Percentiles rank a stretch among this genome's conserved stretches.
These are phyloP conservation scores for Haliclona indistincta DNA, from an alignment of 37 sponge, comb jelly and placozoan genomes.

Conservation along the genomic window DNA sequence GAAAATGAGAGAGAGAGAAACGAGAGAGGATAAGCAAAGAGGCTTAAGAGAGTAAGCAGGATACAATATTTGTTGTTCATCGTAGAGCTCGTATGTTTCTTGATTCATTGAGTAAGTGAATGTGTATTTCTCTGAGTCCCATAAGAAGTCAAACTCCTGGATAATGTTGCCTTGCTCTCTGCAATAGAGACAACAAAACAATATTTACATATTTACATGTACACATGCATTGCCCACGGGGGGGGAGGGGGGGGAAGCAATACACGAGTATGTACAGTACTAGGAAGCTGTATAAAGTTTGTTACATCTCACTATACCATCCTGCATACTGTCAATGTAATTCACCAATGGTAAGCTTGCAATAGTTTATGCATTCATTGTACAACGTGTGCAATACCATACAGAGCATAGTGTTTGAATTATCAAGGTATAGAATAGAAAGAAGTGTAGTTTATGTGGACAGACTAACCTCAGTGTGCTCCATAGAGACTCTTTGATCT, in stretches of 20 bases:
- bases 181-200: not conserved
- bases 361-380: not conserved
- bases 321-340: too few relatives aligned
- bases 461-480: conserved; percentile 23
- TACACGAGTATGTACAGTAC: not conserved
- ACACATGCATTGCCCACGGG: conserved; percentile 6
- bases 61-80: conserved; percentile 90
- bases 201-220: not conserved
- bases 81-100: conserved; percentile 78
- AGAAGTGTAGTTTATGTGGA: not conserved
- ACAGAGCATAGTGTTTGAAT: not conserved
- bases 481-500: conserved; percentile 77
- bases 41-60: conserved; percentile 5
- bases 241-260: not conserved
- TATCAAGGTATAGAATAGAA: not conserved
- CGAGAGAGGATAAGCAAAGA: not conserved
- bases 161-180: conserved; percentile 43
- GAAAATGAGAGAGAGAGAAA: not conserved
- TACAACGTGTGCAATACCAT: not conserved
- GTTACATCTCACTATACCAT: too few relatives aligned
- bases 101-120: conserved; percentile 69
- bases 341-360: too few relatives aligned
- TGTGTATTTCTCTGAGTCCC: conserved; percentile 78
- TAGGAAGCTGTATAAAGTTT: too few relatives aligned
- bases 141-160: conserved; percentile 23